These are phyloP conservation scores for Thera britannica DNA, from an alignment of 2,888 invertebrate genomes.

Conservation along the genomic window DNA sequence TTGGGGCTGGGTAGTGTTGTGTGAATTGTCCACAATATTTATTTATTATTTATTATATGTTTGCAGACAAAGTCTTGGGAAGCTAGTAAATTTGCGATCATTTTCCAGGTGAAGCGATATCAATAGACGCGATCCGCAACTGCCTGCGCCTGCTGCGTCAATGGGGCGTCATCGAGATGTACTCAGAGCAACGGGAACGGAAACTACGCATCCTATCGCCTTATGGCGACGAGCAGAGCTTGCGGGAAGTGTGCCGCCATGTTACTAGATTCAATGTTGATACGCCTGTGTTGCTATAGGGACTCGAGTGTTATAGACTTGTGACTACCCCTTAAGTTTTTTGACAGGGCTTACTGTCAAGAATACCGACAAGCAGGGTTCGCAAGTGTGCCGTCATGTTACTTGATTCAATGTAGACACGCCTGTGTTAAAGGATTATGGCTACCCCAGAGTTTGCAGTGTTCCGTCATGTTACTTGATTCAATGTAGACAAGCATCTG, in stretches of 20 bases:
- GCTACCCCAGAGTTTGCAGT: slow-evolving; percentile 32
- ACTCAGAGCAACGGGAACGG: slow-evolving; percentile 60
- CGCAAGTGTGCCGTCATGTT: slow-evolving; percentile 60
- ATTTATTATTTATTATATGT: too few relatives aligned
- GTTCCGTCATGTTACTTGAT: slow-evolving; percentile 64
- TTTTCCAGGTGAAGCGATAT: slow-evolving; percentile 92
- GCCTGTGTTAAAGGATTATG: too few relatives aligned
- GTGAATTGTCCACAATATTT: too few relatives aligned
- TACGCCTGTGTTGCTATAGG: slow-evolving; percentile 55
- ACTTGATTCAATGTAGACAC: slow-evolving; percentile 63
- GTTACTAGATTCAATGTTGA: slow-evolving; percentile 69
- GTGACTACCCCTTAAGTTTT: not conserved
- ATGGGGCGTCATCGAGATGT: slow-evolving; percentile 90
- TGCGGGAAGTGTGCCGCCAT: slow-evolving; percentile 57
- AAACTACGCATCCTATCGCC: slow-evolving; percentile 56
- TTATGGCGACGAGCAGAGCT: slow-evolving; percentile 52
- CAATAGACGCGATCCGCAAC: slow-evolving; percentile 94
- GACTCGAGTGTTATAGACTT: not conserved
- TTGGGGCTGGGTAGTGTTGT: too few relatives aligned
- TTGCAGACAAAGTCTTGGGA: too few relatives aligned
- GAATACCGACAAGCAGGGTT: slow-evolving; percentile 52
- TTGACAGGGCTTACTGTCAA: not conserved
- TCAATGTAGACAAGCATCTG: slow-evolving; percentile 62
- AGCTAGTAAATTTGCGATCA: not conserved
- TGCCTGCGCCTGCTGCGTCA: slow-evolving; percentile 92